Evolutionary conservation across 2,113 vertebrate species (phyloP), one percentile per base, ranked within the genome.

Genomic region (Pelusios castaneus): DNA sequence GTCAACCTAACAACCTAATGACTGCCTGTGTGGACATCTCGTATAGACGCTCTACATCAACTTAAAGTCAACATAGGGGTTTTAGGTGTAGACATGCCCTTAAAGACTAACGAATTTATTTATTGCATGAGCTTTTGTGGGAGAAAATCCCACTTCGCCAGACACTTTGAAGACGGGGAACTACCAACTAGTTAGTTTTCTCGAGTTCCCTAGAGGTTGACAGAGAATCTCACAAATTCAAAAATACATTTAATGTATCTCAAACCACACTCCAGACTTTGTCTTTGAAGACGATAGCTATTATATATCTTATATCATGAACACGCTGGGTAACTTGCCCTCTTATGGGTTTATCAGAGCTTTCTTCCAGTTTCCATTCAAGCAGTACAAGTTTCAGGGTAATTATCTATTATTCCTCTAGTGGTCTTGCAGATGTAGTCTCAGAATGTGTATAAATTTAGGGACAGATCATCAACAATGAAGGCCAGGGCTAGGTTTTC

Each of bases 221-320:
- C 80, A 90, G 7, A n/a, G 31, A 86, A 88, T 52, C 67, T 88
- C 88, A 82, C 45, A 81, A 82, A 49, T 14, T 77, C n/a, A 92
- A 0, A 1, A 73, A 13, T 27, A 41, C 10, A 80, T 85, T 31
- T 21, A 25, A 41, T n/a, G 89, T 22, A 8, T 81, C 90, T 89
- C 87, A 83, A 47, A 34, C 47, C 21, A 5, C 58, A 80, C 13
- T 9, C 60, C 60, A 63, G 34, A 63, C 60, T 83, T 21, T 34
- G 80, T 11, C 79, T 43, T 89, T 88, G 78, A 91, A 81, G 79
- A 56, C 12, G 24, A 47, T 22, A 82, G 19, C 3, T 73, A 45
- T 22, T 89, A n/a, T 80, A 79, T 58, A 55, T 51, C n/a, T 84
- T 75, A 47, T 10, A 75, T 3, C 4, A 12, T 19, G 81, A 38